These are phyloP conservation scores for Psittacus erithacus DNA, from an alignment of 2,113 vertebrate species.

Conservation along the genomic window DNA sequence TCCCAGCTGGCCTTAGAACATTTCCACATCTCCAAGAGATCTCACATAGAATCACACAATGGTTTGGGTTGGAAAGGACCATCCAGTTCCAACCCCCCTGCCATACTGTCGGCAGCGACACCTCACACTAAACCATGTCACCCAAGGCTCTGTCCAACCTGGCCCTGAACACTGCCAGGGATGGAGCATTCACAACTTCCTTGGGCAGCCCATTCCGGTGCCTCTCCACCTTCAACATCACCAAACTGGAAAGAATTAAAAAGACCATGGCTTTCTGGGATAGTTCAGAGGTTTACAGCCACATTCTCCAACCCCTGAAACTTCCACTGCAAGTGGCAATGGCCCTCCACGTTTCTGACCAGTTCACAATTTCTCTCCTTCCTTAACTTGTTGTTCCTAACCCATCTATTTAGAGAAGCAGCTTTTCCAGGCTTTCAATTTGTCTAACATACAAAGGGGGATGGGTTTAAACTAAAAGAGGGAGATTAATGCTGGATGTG, in stretches of 20 bases:
- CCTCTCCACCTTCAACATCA: neutral
- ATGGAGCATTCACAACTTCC: neutral
- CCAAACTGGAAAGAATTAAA: neutral
- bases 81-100: neutral
- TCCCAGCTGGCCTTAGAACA: neutral
- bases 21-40: neutral
- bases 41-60: accelerated
- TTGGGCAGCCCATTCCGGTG: no score
- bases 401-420: neutral
- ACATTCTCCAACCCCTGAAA: neutral
- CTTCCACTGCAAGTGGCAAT: neutral
- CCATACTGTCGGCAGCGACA: neutral
- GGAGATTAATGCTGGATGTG: neutral
- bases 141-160: neutral
- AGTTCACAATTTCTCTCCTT: neutral
- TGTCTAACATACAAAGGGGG: neutral
- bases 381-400: neutral
- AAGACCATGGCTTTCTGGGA: neutral
- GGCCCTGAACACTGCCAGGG: neutral
- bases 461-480: neutral
- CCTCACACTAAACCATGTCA: neutral
- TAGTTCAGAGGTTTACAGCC: neutral
- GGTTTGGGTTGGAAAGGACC: neutral
- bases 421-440: neutral
- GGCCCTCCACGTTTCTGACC: neutral